Base-by-base conservation (phyloP, 2,888 invertebrate genomes). In the Drosophila paramelanica region DNA sequence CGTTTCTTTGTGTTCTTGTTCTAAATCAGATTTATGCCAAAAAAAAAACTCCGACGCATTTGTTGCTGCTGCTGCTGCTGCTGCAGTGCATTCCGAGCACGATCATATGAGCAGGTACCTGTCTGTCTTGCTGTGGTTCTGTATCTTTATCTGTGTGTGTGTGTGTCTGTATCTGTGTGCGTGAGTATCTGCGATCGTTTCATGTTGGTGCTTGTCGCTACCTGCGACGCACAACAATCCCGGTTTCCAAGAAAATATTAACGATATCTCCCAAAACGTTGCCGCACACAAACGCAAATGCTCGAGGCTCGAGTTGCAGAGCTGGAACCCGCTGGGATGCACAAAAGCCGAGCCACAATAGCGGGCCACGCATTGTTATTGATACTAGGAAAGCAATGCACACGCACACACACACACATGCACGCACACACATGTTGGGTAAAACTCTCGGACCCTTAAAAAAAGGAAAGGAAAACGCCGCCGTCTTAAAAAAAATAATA, bases 241-340 rank as follows among this genome's bases (percentile, higher is more conserved):
- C 82, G 75, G 73, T 83, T 89, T 89, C 89, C 91, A 86, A 90
- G 89, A 89, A 89, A 89, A 84, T 87, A 87, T 82, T 88, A 84
- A 89, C 90, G 90, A 85, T 87, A 89, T 79, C 88, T 79, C 56
- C 81, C 79, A 90, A 84, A 84, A 88, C 77, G 79, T 85, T 78
- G 90, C 89, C 82, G 77, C 82, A 87, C 84, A 68, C 72, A 65
- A 45, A 57, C 45, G 33, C 64, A 65, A 41, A 60, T 43, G 51
- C 60, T 38, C 38, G 41, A 27, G 45, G 62, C 57, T 60, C 73
- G 53, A 68, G 58, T 60, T 79, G 53, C 80, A 62, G 46, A 60
- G 57, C 42, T 13, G 67, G 55, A 76, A 79, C 80, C 76, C 81
- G 78, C 76, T 83, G 84, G 62, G 79, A 80, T 68, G 88, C 88